Base-by-base conservation (phyloP, 1,140 invertebrate genomes). In the Andricus grossulariae region DNA sequence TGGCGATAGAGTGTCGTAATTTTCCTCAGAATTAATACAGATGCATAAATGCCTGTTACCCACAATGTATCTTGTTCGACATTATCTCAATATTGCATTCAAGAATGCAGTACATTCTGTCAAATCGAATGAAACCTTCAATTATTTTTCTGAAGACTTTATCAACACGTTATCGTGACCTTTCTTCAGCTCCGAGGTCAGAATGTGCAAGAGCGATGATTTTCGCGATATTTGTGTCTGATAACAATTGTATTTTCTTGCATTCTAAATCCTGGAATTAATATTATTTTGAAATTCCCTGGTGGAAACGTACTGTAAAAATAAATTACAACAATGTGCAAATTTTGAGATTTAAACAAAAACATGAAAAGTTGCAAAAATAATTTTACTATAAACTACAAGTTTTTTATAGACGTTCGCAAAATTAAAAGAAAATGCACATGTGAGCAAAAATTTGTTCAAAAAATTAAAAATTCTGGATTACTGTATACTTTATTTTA, bases 1-100 rank as follows among this genome's bases (percentile, higher is more conserved):
- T 66, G 25, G 32, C 60, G 60, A 66, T 66, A 21, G 60, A 39
- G 60, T 66, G 32, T 66, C 60, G 60, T n/a, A 66, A 54, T 54
- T 54, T 54, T 54, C 52, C 52, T 54, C 11, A 54, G 52, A 54
- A 66, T 66, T 66, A 66, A 66, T 66, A 32, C 60, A 66, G 60
- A 66, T 66, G 25, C 15, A 66, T 66, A 45, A 45, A 45, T 15
- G 13, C 32, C 25, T 66, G n/a, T 45, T 66, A 66, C 25, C 57
- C 57, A 32, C 21, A 66, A 32, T 66, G 57, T 32, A 39, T 66
- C 19, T 25, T 57, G 55, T 32, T 32, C 55, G 55, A 57, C 55
- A 21, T 57, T 57, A 21, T 57, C 19, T 13, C 19, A 13, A 57
- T 12, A 21, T 19, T 57, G 52, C 52, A 54, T 54, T 54, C 25